Evolutionary conservation across 2,797 vertebrate genomes (phyloP).

Genomic region (Malacoctenus gilli): DNA sequence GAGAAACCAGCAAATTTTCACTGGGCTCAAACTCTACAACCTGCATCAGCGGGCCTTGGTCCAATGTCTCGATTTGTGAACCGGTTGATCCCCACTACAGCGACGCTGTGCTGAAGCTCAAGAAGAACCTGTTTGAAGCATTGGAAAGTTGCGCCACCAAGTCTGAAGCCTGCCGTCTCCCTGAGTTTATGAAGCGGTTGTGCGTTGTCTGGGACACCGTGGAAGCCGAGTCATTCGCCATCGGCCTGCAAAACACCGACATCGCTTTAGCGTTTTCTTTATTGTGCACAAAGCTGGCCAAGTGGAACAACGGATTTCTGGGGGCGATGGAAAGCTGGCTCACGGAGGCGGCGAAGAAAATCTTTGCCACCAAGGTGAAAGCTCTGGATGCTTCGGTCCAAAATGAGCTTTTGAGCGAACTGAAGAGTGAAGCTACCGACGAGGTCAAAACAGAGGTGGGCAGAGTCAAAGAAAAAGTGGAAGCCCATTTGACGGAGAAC

Average conservation of each 20-base stretch:
- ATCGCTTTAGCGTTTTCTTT: conserved; percentile 73
- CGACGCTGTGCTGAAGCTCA: conserved; percentile 77
- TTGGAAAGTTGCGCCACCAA: conserved; percentile 69
- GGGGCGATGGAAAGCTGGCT: conserved; percentile 73
- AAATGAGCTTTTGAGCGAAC: conserved; percentile 43
- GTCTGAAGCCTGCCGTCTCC: conserved; percentile 64
- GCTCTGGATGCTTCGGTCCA: conserved; percentile 25
- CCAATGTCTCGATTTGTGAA: conserved; percentile 71
- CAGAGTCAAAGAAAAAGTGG: conserved; percentile 56
- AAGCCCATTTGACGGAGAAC: conserved; percentile 64
- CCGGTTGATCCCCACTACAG: conserved; percentile 78
- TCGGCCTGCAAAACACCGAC: conserved; percentile 72
- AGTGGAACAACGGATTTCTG: conserved; percentile 62
- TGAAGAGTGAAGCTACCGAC: conserved; percentile 60
- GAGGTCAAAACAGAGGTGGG: conserved; percentile 63
- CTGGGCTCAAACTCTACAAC: conserved; percentile 55
- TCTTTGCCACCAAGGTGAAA: conserved; percentile 47
- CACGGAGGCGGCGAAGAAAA: conserved; percentile 53
- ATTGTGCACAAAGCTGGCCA: conserved; percentile 71
- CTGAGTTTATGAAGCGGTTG: conserved; percentile 79
- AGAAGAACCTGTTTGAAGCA: conserved; percentile 76
- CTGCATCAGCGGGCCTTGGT: conserved; percentile 80
- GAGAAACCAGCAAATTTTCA: conserved; percentile 7
- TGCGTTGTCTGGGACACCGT: conserved; percentile 77
- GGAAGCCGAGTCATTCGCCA: conserved; percentile 67